Evolutionary conservation across 2,113 vertebrate species (phyloP).

Genomic region (Tachysurus fulvidraco): DNA sequence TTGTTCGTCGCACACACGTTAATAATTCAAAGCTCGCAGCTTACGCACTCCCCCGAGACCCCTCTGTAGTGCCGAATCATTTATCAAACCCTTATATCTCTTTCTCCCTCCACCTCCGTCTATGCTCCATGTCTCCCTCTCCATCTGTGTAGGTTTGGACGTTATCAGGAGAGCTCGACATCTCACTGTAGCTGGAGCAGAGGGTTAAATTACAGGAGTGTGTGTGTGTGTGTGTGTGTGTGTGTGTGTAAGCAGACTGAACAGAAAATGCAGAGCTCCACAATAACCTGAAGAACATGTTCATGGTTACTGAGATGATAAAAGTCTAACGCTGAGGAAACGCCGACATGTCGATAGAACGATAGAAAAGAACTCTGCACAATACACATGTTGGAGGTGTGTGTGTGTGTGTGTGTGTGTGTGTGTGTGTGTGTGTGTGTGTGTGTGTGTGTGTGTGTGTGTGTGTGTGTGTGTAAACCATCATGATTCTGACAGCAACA

Average conservation of each 20-base stretch:
- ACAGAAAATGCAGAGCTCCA: no score
- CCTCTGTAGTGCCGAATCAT: conserved; percentile 66
- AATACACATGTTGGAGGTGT: no score
- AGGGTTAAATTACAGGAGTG: conserved; percentile 1
- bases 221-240: neutral
- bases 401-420: neutral
- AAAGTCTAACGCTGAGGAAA: neutral
- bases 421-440: neutral
- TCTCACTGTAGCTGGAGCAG: conserved; percentile 40
- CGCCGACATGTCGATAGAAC: neutral
- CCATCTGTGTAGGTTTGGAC: conserved; percentile 22
- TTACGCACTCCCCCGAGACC: conserved; percentile 67
- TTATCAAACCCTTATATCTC: conserved; percentile 68
- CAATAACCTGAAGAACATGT: neutral
- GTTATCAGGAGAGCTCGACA: conserved; percentile 49
- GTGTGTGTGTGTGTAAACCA: neutral
- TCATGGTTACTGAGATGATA: neutral
- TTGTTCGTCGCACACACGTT: conserved; percentile 58
- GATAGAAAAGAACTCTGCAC: neutral
- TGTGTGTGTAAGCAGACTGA: neutral
- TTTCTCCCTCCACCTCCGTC: conserved; percentile 57
- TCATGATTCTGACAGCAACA: neutral
- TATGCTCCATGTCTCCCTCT: neutral
- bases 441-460: no score
- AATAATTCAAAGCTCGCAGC: conserved; percentile 75